Conservation (phyloP, 2,113 vertebrate genomes). For the Thoracochromis brauschi region DNA sequence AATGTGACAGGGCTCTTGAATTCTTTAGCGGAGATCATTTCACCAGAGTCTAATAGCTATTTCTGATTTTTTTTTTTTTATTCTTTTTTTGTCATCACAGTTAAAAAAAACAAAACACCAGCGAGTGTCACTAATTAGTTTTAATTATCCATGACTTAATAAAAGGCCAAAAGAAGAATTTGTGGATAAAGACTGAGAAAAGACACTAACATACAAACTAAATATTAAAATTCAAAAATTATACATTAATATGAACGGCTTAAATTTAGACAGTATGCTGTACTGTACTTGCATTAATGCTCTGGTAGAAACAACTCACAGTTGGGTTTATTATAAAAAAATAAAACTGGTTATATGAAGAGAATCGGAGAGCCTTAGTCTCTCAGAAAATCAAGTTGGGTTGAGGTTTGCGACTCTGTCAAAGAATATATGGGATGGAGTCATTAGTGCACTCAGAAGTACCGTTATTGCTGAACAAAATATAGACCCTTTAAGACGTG, state of each 20-base stretch:
- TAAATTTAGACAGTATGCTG: fast-evolving
- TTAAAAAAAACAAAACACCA: neutral
- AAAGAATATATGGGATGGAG: neutral
- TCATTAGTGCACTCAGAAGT: neutral
- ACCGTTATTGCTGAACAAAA: neutral
- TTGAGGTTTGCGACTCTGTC: neutral
- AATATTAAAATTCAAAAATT: neutral
- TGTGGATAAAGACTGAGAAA: neutral
- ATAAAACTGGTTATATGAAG: neutral
- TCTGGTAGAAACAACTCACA: neutral
- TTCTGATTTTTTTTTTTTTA: fast-evolving
- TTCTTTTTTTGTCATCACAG: fast-evolving
- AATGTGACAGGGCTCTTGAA: neutral
- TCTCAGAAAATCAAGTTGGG: fast-evolving
- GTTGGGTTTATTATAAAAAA: neutral
- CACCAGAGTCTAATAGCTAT: neutral
- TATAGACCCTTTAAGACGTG: fast-evolving
- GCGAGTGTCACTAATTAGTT: neutral
- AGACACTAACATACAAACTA: neutral
- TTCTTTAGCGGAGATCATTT: neutral
- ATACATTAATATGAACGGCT: neutral
- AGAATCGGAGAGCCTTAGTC: neutral
- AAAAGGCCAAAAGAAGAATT: neutral
- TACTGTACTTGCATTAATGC: neutral
- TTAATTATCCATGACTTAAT: neutral